These are phyloP conservation scores for Trialeurodes vaporariorum DNA, from an alignment of 1,140 invertebrate genomes.

Conservation along the genomic window DNA sequence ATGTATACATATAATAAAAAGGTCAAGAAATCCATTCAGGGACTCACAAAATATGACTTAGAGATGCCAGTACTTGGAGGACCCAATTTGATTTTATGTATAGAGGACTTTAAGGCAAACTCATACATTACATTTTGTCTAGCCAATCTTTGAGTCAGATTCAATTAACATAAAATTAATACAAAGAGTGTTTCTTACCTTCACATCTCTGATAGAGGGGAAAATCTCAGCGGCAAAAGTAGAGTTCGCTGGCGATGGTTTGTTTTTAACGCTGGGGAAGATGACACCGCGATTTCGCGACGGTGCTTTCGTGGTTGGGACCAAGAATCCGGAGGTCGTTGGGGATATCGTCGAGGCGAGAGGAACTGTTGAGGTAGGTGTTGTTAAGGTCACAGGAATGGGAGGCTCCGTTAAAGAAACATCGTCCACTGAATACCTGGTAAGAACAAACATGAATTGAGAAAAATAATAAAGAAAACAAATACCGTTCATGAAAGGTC, in stretches of 20 bases:
- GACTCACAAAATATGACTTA: no score
- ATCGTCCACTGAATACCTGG: conserved; percentile 8
- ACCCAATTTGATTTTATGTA: no score
- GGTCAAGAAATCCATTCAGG: no score
- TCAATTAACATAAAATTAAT: no score
- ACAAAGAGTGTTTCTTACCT: conserved; percentile 53
- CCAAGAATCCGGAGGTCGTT: conserved; percentile 23
- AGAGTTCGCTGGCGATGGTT: conserved; percentile 67
- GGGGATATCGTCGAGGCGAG: conserved; percentile 24
- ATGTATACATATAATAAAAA: no score
- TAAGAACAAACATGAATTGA: no score
- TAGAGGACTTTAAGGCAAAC: no score
- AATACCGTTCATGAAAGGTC: no score
- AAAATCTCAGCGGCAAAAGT: conserved; percentile 55
- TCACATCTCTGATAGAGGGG: conserved; percentile 62
- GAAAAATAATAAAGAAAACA: no score
- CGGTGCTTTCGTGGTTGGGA: conserved; percentile 26
- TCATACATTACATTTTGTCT: no score
- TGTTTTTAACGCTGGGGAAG: conserved; percentile 82
- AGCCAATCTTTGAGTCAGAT: no score
- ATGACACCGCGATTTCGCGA: conserved; percentile 58
- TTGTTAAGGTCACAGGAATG: conserved; percentile 20
- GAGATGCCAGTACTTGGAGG: no score
- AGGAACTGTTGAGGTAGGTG: conserved; percentile 11
- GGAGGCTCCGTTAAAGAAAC: conserved; percentile 19